These are phyloP conservation scores for Myiotriccus ornatus DNA, from an alignment of 2,797 vertebrate genomes.

Conservation along the genomic window DNA sequence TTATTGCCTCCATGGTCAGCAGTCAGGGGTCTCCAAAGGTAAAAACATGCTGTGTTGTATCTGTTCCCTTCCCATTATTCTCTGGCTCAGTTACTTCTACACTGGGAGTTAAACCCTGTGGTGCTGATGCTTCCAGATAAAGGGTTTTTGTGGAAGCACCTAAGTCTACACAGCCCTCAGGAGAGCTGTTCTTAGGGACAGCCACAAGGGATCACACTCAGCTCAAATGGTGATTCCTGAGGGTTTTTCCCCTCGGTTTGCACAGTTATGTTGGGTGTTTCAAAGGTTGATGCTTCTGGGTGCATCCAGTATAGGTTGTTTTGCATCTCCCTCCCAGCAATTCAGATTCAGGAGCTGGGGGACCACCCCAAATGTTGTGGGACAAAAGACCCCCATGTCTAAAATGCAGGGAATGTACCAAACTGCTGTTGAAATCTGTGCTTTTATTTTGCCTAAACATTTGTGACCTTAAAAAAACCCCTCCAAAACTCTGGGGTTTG, in stretches of 20 bases:
- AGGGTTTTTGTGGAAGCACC: neutral
- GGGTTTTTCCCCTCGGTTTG: neutral
- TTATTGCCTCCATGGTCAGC: neutral
- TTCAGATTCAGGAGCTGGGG: neutral
- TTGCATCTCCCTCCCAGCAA: neutral
- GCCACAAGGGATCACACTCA: neutral
- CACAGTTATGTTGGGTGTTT: neutral
- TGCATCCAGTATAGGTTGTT: neutral
- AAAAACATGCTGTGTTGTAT: neutral
- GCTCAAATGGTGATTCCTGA: neutral
- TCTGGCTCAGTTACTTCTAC: neutral
- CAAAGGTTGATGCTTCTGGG: neutral
- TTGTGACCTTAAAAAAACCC: neutral
- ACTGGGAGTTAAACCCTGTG: neutral
- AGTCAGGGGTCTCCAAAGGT: conserved; percentile 37
- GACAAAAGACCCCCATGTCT: accelerated
- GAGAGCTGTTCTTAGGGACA: neutral
- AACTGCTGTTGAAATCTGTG: neutral
- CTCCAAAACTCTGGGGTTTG: neutral
- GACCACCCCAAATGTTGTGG: neutral
- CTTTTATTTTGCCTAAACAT: neutral
- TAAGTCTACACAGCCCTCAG: neutral
- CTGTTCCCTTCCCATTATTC: neutral
- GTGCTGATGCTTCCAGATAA: neutral
- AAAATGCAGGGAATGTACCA: neutral